These are phyloP conservation scores for Chironex yamaguchii DNA, from an alignment of 30 jellyfish, hydroid and myxozoan genomes.

Conservation along the genomic window DNA sequence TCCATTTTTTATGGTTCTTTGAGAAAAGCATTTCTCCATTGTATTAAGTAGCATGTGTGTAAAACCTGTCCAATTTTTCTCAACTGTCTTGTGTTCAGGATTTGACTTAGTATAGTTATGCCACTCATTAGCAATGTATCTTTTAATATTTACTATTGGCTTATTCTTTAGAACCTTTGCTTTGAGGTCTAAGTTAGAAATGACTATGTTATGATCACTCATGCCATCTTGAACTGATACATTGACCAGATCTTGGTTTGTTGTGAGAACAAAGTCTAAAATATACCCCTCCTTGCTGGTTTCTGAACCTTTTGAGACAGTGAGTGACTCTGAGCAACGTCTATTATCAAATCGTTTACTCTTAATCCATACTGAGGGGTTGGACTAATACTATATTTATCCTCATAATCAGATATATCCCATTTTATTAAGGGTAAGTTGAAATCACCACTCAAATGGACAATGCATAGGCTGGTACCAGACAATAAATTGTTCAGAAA, in stretches of 20 bases:
- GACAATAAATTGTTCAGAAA: too few relatives aligned
- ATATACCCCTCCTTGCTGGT: constrained; percentile 27
- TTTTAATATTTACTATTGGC: constrained; percentile 9
- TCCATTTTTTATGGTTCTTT: constrained; percentile 49
- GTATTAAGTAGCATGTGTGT: constrained; percentile 25
- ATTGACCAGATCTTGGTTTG: constrained; percentile 34
- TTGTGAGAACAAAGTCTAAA: constrained; percentile 43
- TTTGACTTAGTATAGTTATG: constrained; percentile 33
- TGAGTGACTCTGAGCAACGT: constrained; percentile 22
- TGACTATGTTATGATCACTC: constrained; percentile 29
- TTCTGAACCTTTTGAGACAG: constrained; percentile 40
- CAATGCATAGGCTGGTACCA: not conserved
- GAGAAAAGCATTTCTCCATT: constrained; percentile 35
- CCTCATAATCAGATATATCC: constrained; percentile 43
- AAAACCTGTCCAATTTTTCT: constrained; percentile 23
- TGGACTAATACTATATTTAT: constrained; percentile 28
- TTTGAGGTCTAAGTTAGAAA: constrained; percentile 27
- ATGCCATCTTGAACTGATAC: constrained; percentile 25
- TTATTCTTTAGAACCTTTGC: constrained; percentile 29
- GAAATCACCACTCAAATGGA: constrained; percentile 52
- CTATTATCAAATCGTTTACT: constrained; percentile 26
- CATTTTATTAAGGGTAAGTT: constrained; percentile 49
- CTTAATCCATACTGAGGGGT: constrained; percentile 53
- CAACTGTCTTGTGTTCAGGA: constrained; percentile 7
- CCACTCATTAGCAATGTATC: constrained; percentile 38